Evolutionary conservation across 1,140 invertebrate species (phyloP), one percentile per base, ranked within the genome.

Genomic region (Cyphomyrmex costatus): DNA sequence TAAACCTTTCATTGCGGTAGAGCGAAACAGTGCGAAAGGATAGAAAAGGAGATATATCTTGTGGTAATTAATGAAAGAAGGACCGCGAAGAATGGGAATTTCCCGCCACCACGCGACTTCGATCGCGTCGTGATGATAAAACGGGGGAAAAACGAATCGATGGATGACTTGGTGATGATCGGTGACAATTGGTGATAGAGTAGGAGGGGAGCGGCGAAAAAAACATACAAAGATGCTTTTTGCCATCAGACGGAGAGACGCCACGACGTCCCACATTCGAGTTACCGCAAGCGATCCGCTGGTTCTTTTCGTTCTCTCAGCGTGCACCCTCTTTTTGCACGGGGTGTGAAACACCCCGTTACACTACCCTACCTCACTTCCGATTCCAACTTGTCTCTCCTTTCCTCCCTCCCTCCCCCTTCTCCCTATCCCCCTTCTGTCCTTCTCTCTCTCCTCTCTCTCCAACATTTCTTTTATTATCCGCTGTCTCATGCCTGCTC

Each of bases 211-310:
- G n/a, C 5, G 49, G 27, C 49, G 36, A 80, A 16, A 60, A 14
- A 33, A 61, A 8, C 8, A 21, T 33, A 53, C 65, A 70, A 58
- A 82, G 86, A 89, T 66, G 86, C 88, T 93, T 93, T 93, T 93
- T 93, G 90, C 90, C 83, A 88, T 56, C 66, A 93, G 93, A 93
- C 93, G 79, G 61, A 71, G 86, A 92, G 93, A 87, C 93, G 93
- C 93, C 93, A 84, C 61, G 73, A 86, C 83, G 92, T 89, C 91
- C 93, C 90, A 93, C 85, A 93, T 93, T 86, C 86, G 77, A 86
- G 65, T 42, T 42, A 63, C 68, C 89, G 86, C 88, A 61, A 73
- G 51, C 46, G 42, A 66, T 66, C 42, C 68, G 24, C 74, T 53
- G 78, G 58, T 82, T 27, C 87, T 21, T 42, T 65, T 56, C 65